Conservation (phyloP, 53 echinoderm and acorn worm genomes). For the Arbacia lixula region DNA sequence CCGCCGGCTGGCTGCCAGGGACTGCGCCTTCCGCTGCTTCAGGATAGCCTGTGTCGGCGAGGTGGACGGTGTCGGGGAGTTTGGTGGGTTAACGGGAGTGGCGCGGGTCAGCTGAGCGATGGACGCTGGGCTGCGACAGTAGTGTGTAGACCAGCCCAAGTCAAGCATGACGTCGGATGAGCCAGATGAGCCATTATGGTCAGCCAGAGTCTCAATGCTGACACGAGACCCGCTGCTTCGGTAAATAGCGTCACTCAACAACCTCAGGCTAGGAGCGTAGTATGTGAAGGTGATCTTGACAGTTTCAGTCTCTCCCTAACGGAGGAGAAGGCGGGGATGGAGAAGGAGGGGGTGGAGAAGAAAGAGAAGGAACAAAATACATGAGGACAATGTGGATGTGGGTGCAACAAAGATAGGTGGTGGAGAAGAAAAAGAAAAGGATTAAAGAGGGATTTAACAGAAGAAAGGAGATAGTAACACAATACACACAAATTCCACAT, state of each 20-base stretch:
- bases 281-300: slow-evolving; percentile 81
- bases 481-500: too few relatives aligned
- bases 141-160: slow-evolving; percentile 22
- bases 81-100: slow-evolving; percentile 71
- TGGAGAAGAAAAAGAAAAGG: too few relatives aligned
- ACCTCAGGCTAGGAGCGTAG: slow-evolving; percentile 62
- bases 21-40: background rate
- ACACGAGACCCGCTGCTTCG: slow-evolving; percentile 31
- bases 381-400: too few relatives aligned
- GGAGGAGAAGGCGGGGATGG: background rate
- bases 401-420: too few relatives aligned
- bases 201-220: slow-evolving; percentile 33
- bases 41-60: slow-evolving; percentile 8
- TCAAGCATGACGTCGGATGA: slow-evolving; percentile 45
- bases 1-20: background rate
- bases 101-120: background rate
- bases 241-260: slow-evolving; percentile 35
- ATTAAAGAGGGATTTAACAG: too few relatives aligned
- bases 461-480: too few relatives aligned
- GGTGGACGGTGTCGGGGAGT: slow-evolving; percentile 55
- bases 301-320: slow-evolving; percentile 47
- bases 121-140: background rate
- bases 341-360: too few relatives aligned
- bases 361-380: too few relatives aligned
- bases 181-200: slow-evolving; percentile 25